Evolutionary conservation across 2,888 invertebrate genomes (phyloP).

Genomic region (Harmothoe impar): DNA sequence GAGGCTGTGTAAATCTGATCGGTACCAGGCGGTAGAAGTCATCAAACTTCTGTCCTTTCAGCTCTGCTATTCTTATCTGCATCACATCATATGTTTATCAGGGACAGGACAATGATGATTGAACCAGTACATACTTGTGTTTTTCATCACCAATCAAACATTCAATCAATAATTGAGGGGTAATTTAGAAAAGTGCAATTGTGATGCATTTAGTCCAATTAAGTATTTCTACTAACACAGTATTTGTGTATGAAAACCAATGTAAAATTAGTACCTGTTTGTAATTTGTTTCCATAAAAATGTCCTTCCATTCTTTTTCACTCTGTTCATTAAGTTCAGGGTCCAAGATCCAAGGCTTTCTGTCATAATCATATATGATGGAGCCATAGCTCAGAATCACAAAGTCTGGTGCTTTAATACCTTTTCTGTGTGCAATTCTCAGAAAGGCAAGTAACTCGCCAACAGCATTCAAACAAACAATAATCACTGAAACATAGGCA

Average conservation of each 20-base stretch:
- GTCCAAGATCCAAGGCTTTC: background rate
- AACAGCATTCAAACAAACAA: too few species aligned
- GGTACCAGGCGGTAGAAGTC: background rate
- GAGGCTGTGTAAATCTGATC: background rate
- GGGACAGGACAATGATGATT: too few species aligned
- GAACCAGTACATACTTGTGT: background rate
- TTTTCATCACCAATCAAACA: too few species aligned
- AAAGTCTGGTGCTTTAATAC: background rate
- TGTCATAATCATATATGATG: background rate
- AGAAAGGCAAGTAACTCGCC: too few species aligned
- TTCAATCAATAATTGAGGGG: too few species aligned
- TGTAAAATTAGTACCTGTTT: slow-evolving; percentile 15
- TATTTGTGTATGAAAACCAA: too few species aligned
- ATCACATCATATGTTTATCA: background rate
- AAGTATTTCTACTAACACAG: too few species aligned
- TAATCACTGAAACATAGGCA: too few species aligned
- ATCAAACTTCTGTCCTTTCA: too few species aligned
- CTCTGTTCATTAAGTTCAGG: background rate
- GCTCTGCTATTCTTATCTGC: background rate
- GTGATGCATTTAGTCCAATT: too few species aligned
- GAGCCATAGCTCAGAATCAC: background rate
- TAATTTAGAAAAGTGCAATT: too few species aligned
- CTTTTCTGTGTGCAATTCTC: background rate
- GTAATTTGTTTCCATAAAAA: background rate
- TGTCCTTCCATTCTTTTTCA: background rate